Percentiles rank a stretch among this genome's conserved stretches.
Conservation (phyloP, 2,113 vertebrate species). For the Merops nubicus region DNA sequence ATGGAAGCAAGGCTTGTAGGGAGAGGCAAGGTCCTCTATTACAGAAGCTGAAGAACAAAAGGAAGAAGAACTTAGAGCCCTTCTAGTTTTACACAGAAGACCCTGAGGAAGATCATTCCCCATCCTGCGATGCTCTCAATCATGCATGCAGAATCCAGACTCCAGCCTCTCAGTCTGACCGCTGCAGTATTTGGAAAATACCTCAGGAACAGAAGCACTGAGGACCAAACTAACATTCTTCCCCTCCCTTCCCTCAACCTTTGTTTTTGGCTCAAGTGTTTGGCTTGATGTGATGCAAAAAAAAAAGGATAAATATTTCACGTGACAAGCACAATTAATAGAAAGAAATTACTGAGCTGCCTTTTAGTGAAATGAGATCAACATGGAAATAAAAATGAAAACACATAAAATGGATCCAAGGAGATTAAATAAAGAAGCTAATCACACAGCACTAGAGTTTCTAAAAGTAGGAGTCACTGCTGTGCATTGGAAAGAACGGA, state of each 20-base stretch:
- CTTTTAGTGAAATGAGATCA: conserved; percentile 17
- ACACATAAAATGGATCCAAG: neutral
- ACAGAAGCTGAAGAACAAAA: neutral
- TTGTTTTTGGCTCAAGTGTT: too few relatives aligned
- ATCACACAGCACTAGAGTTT: neutral
- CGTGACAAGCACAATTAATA: conserved; percentile 20
- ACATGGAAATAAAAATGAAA: neutral
- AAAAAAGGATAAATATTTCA: neutral
- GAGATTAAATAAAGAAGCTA: conserved; percentile 21
- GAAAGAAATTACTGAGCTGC: conserved; percentile 29
- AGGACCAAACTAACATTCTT: neutral
- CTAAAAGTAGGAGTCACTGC: neutral
- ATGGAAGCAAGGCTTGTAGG: neutral
- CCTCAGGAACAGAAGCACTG: neutral
- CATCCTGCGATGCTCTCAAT: neutral
- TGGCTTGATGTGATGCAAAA: neutral
- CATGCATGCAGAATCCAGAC: neutral
- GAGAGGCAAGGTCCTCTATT: neutral
- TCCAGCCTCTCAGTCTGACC: neutral
- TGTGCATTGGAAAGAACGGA: neutral
- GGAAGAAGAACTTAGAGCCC: neutral
- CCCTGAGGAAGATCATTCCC: neutral
- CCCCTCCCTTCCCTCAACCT: neutral
- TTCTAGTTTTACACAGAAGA: neutral
- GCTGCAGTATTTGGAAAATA: neutral